Percentiles rank a stretch among this genome's conserved stretches.
These are phyloP conservation scores for Gibbula magus DNA, from an alignment of 2,888 invertebrate species.

Conservation along the genomic window DNA sequence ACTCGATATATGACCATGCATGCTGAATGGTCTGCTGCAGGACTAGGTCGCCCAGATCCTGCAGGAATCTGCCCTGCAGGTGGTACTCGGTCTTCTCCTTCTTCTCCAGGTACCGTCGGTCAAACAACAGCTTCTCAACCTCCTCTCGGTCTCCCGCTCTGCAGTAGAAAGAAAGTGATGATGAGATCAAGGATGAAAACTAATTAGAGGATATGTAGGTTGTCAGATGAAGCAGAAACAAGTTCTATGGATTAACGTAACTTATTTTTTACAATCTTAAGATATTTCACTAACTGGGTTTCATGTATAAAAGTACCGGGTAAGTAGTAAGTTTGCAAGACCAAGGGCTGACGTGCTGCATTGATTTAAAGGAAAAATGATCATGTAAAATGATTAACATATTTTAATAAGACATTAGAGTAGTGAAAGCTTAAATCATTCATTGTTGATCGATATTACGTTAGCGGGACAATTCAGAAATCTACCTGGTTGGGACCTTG, in stretches of 20 bases:
- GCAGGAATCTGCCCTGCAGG: not conserved
- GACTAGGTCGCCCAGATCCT: not conserved
- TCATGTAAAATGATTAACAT: too few species aligned
- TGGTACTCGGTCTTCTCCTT: not conserved
- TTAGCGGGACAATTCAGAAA: too few species aligned
- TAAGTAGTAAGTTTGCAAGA: too few species aligned
- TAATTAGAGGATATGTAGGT: not conserved
- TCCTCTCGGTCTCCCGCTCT: not conserved
- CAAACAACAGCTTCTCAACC: not conserved
- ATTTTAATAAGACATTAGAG: too few species aligned
- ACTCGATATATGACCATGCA: not conserved
- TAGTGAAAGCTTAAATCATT: too few species aligned
- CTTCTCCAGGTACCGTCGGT: not conserved
- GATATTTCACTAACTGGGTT: not conserved
- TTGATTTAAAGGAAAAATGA: too few species aligned
- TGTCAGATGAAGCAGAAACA: not conserved
- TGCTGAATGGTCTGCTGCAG: not conserved
- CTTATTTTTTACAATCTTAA: not conserved
- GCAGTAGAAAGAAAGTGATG: not conserved
- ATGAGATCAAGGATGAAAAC: not conserved
- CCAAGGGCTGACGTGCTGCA: too few species aligned
- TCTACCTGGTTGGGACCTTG: too few species aligned
- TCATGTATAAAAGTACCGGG: too few species aligned
- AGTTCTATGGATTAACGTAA: too few species aligned
- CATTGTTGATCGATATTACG: too few species aligned